These are phyloP conservation scores for Apamea sordens DNA, from an alignment of 2,888 invertebrate species.

Conservation along the genomic window DNA sequence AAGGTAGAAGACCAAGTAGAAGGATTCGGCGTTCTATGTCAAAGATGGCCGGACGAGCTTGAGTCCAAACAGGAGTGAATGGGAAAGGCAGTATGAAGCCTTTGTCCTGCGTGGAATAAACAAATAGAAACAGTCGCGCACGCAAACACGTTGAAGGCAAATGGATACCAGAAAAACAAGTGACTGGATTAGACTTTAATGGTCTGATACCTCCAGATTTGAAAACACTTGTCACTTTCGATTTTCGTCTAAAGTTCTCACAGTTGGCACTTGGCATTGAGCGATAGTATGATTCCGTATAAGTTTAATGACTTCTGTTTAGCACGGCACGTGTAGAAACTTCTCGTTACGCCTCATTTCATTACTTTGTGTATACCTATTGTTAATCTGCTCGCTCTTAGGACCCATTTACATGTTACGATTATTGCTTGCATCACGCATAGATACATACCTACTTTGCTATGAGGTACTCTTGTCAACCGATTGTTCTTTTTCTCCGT, in stretches of 20 bases:
- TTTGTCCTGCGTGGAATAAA: background rate
- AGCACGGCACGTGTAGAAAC: conserved; percentile 60
- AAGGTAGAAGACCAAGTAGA: too few species aligned
- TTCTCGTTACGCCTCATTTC: conserved; percentile 59
- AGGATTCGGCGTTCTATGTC: too few species aligned
- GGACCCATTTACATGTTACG: conserved; percentile 13
- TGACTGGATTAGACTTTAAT: background rate
- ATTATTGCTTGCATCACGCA: conserved; percentile 1
- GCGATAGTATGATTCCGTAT: conserved; percentile 39
- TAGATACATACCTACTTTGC: conserved; percentile 11
- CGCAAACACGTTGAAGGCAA: background rate
- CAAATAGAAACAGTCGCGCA: background rate
- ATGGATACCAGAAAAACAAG: conserved; percentile 3
- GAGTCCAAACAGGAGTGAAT: background rate
- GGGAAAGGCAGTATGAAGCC: background rate
- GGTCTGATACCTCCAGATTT: background rate
- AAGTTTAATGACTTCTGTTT: conserved; percentile 60
- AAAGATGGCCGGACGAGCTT: background rate
- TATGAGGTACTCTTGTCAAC: conserved; percentile 2
- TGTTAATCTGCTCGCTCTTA: conserved; percentile 54
- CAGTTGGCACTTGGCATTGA: conserved; percentile 35
- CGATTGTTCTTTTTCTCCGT: background rate
- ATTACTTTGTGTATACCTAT: conserved; percentile 55
- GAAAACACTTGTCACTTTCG: conserved; percentile 30
- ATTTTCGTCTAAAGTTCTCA: conserved; percentile 31